phyloP scores from a whole-genome alignment of 2,113 vertebrate genomes.

The Columbina picui region DNA sequence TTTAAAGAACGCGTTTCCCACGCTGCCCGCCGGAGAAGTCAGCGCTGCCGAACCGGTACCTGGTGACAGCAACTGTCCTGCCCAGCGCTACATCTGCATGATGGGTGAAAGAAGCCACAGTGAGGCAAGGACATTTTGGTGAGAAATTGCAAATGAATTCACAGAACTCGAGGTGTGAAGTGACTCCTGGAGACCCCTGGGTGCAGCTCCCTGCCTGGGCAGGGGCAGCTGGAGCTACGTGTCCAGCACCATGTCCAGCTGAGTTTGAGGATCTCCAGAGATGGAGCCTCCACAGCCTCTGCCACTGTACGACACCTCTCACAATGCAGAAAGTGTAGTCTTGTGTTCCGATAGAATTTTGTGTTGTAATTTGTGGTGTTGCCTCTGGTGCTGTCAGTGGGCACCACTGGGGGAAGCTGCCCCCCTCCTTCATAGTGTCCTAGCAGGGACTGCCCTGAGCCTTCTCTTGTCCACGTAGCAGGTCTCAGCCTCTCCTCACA shows the following conservation, averaged over 20 bases:
- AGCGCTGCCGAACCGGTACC: background rate
- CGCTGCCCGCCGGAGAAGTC: background rate
- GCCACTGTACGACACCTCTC: background rate
- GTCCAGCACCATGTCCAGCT: fast-evolving
- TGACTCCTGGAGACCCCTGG: background rate
- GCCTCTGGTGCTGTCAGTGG: background rate
- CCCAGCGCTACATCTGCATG: background rate
- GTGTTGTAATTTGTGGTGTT: background rate
- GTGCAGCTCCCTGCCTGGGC: too few species aligned
- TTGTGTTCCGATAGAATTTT: background rate
- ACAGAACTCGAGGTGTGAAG: background rate
- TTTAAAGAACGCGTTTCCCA: background rate
- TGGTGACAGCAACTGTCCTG: too few species aligned
- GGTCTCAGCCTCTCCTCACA: background rate
- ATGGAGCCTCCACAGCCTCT: background rate
- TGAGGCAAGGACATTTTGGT: background rate
- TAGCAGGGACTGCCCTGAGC: too few species aligned
- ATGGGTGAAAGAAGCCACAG: background rate
- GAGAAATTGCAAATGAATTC: background rate
- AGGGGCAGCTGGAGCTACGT: background rate
- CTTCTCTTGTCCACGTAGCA: background rate
- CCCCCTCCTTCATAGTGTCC: background rate
- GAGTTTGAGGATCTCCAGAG: background rate
- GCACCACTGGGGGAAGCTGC: background rate
- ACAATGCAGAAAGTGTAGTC: background rate